Conservation (phyloP, 2,113 vertebrate genomes). For the Mugil cephalus region DNA sequence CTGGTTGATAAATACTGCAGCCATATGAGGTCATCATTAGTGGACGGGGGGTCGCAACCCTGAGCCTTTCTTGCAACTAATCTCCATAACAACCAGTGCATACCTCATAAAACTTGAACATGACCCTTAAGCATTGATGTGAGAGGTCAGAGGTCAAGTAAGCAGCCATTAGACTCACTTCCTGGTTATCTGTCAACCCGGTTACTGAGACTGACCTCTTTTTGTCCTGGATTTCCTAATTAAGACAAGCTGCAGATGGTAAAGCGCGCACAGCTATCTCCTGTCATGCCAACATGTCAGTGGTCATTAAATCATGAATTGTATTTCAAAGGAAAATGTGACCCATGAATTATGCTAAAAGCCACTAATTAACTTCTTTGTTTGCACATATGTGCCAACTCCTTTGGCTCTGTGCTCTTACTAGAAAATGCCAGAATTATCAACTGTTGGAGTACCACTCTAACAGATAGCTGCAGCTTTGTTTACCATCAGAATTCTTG, state of each 20-base stretch:
- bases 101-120: slow-evolving; percentile 88
- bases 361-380: slow-evolving; percentile 59
- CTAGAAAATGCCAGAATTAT: slow-evolving; percentile 30
- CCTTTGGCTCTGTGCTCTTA: slow-evolving; percentile 15
- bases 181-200: slow-evolving; percentile 88
- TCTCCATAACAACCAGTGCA: slow-evolving; percentile 85
- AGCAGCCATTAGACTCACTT: slow-evolving; percentile 88
- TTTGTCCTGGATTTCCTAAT: slow-evolving; percentile 83
- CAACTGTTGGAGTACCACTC: slow-evolving; percentile 10
- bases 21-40: slow-evolving; percentile 72
- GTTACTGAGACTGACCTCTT: slow-evolving; percentile 85
- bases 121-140: slow-evolving; percentile 85
- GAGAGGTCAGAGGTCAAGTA: slow-evolving; percentile 86
- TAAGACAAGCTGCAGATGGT: slow-evolving; percentile 70
- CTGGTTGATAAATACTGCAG: slow-evolving; percentile 65
- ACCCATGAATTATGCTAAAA: slow-evolving; percentile 59
- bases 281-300: slow-evolving; percentile 59
- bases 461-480: not conserved
- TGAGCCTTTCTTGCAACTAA: slow-evolving; percentile 54
- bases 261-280: slow-evolving; percentile 39
- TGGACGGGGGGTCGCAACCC: slow-evolving; percentile 58
- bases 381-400: slow-evolving; percentile 56
- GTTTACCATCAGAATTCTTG: slow-evolving; percentile 7
- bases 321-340: slow-evolving; percentile 49
- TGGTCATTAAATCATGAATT: slow-evolving; percentile 58